A percentile compares a stretch with the other conserved stretches of the same genome.
phyloP scores from a whole-genome alignment of 2,888 invertebrate species.

The Antheraea yamamai region DNA sequence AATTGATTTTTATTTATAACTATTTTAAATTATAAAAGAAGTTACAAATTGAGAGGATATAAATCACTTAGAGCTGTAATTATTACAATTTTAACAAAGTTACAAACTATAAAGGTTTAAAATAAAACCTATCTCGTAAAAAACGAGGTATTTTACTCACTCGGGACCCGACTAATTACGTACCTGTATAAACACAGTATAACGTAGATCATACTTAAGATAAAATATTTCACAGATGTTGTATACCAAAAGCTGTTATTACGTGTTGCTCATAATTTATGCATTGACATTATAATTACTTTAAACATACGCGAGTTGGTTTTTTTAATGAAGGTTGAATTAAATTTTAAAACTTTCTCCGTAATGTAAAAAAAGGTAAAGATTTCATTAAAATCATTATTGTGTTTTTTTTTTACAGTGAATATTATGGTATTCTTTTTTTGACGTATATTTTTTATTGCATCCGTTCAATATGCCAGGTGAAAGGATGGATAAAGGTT shows the following conservation, averaged over 20 bases:
- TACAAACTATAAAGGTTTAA: not conserved
- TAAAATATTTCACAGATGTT: slow-evolving; percentile 69
- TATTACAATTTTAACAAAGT: no score
- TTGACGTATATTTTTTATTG: not conserved
- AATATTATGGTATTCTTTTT: slow-evolving; percentile 24
- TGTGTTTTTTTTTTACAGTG: slow-evolving; percentile 7
- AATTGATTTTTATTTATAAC: no score
- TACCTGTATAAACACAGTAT: slow-evolving; percentile 26
- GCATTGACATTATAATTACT: slow-evolving; percentile 65
- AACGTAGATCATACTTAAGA: slow-evolving; percentile 54
- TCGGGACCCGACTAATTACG: slow-evolving; percentile 18
- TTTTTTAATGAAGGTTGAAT: slow-evolving; percentile 54
- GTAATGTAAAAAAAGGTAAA: slow-evolving; percentile 23
- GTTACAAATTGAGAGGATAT: no score
- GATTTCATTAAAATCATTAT: slow-evolving; percentile 11
- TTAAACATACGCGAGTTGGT: slow-evolving; percentile 57
- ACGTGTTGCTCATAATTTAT: slow-evolving; percentile 65
- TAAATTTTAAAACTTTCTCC: slow-evolving; percentile 48
- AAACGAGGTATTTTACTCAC: not conserved
- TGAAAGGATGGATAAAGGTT: not conserved
- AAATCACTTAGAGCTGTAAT: no score
- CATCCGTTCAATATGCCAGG: not conserved
- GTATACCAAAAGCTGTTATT: slow-evolving; percentile 59
- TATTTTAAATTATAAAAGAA: no score
- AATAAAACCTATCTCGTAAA: not conserved